A percentile compares a stretch with the other conserved stretches of the same genome.
Evolutionary conservation across 2,888 invertebrate species (phyloP).

Genomic region (Oxyscelio sp.): DNA sequence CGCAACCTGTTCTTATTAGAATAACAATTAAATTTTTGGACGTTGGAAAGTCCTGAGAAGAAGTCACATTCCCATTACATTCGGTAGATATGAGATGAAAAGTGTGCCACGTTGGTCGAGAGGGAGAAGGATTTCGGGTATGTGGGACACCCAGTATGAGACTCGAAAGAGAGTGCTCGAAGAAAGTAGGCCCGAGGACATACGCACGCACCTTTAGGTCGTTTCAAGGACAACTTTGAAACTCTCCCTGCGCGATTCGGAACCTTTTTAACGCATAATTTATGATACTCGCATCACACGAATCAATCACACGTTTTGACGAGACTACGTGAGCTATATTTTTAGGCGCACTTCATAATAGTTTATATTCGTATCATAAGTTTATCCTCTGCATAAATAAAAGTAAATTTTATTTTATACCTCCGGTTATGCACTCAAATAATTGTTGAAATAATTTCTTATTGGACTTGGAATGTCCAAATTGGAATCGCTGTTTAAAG

Average conservation of each 20-base stretch:
- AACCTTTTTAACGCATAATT: slow-evolving; percentile 67
- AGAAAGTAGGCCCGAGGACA: slow-evolving; percentile 87
- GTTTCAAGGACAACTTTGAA: slow-evolving; percentile 67
- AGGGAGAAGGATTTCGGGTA: slow-evolving; percentile 84
- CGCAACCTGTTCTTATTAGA: not conserved
- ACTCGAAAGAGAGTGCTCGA: slow-evolving; percentile 86
- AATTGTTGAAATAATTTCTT: no score
- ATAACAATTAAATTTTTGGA: slow-evolving; percentile 50
- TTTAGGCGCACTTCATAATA: slow-evolving; percentile 8
- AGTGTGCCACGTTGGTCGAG: slow-evolving; percentile 57
- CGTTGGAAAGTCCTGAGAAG: slow-evolving; percentile 52
- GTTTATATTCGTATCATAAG: no score
- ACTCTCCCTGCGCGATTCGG: slow-evolving; percentile 69
- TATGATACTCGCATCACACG: slow-evolving; percentile 59
- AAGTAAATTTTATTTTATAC: no score
- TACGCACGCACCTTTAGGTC: slow-evolving; percentile 74
- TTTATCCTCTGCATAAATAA: no score
- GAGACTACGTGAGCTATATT: slow-evolving; percentile 31
- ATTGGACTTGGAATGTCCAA: no score
- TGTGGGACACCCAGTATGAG: slow-evolving; percentile 83
- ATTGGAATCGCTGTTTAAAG: no score
- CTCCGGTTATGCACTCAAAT: no score
- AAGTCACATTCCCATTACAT: slow-evolving; percentile 54
- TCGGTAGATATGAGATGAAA: slow-evolving; percentile 50
- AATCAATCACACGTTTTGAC: slow-evolving; percentile 63